phyloP scores from a whole-genome alignment of 1,140 invertebrate species.

The Saccostrea cuccullata region DNA sequence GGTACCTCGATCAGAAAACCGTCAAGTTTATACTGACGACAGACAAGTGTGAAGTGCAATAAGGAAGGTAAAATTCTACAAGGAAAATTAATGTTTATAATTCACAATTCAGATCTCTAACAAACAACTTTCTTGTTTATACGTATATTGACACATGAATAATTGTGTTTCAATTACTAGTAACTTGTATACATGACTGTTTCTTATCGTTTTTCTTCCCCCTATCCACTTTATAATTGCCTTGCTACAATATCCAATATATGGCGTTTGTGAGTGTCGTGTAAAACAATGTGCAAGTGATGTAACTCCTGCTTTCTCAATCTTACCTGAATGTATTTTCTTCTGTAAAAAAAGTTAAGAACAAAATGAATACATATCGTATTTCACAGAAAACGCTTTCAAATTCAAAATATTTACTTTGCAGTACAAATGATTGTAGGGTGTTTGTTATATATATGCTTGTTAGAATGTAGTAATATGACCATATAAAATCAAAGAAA shows the following conservation, averaged over 20 bases:
- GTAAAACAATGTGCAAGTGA: too few relatives aligned
- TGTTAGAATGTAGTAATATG: neutral
- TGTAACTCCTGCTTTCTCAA: too few relatives aligned
- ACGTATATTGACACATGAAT: too few relatives aligned
- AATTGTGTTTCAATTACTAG: too few relatives aligned
- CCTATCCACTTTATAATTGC: too few relatives aligned
- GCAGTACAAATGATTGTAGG: neutral
- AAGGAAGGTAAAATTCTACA: conserved; percentile 67
- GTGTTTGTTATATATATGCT: neutral
- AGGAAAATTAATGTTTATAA: neutral
- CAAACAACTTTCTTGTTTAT: neutral
- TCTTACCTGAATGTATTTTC: conserved; percentile 26
- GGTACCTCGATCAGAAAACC: conserved; percentile 72
- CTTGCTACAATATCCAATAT: too few relatives aligned
- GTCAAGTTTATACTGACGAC: conserved; percentile 65
- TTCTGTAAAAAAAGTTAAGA: conserved; percentile 34
- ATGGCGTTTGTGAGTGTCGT: too few relatives aligned
- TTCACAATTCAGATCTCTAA: neutral
- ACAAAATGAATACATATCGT: neutral
- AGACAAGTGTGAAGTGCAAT: conserved; percentile 65
- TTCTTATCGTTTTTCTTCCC: too few relatives aligned
- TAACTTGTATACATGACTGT: too few relatives aligned
- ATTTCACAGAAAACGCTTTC: too few relatives aligned
- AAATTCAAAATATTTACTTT: neutral
- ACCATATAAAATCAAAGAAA: neutral